Evolutionary conservation across 2,797 vertebrate species (phyloP).

Genomic region (Oreochromis mossambicus): DNA sequence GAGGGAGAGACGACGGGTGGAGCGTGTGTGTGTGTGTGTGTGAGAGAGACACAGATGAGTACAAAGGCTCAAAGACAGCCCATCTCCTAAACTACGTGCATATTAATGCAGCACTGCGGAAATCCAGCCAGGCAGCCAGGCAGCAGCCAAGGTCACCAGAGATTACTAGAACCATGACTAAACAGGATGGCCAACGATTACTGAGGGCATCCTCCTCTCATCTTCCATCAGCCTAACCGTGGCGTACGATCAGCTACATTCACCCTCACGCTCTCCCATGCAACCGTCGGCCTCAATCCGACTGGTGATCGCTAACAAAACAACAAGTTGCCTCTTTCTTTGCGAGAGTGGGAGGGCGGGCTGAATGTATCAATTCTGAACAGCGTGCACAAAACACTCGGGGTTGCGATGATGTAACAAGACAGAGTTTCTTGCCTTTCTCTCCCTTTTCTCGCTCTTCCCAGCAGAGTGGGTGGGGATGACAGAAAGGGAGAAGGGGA

Average conservation of each 20-base stretch:
- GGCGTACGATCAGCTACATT: neutral
- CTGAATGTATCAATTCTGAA: constrained; percentile 55
- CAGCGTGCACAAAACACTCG: constrained; percentile 23
- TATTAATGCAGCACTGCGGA: constrained; percentile 62
- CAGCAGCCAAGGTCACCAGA: constrained; percentile 67
- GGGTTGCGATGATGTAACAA: constrained; percentile 57
- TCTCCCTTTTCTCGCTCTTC: neutral
- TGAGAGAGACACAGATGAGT: neutral
- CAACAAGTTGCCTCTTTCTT: constrained; percentile 24
- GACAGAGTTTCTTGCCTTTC: constrained; percentile 38
- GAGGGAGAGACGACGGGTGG: neutral
- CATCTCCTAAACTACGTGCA: constrained; percentile 36
- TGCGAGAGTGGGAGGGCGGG: constrained; percentile 27
- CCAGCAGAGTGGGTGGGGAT: constrained; percentile 24
- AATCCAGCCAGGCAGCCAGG: constrained; percentile 45
- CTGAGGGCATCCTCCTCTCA: neutral
- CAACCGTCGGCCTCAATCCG: neutral
- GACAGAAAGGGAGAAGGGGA: neutral
- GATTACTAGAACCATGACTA: constrained; percentile 70
- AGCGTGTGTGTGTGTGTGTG: neutral
- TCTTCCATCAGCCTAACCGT: constrained; percentile 4
- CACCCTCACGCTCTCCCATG: neutral
- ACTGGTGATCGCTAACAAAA: constrained; percentile 36
- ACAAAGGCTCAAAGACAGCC: constrained; percentile 40
- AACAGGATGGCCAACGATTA: constrained; percentile 47